Percentiles rank a stretch among this genome's conserved stretches.
These are phyloP conservation scores for Prorops nasuta DNA, from an alignment of 1,140 invertebrate species.

Conservation along the genomic window DNA sequence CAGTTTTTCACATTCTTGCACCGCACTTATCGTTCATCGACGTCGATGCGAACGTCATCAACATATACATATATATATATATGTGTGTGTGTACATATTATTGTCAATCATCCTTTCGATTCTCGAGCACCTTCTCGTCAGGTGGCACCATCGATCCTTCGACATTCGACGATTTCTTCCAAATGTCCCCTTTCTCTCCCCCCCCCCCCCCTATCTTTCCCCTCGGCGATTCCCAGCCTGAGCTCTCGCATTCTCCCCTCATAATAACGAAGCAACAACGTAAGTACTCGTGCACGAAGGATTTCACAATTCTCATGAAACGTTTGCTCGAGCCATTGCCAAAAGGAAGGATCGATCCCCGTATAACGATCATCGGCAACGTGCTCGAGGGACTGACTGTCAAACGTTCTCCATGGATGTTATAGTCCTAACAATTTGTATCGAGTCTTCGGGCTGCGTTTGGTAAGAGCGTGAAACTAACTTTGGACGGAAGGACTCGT, in stretches of 20 bases:
- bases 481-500: neutral
- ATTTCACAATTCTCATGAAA: too few species aligned
- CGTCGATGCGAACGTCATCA: neutral
- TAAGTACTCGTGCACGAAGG: too few species aligned
- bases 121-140: neutral
- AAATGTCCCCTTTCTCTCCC: too few species aligned
- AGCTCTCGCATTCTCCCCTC: too few species aligned
- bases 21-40: conserved; percentile 8
- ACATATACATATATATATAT: too few species aligned
- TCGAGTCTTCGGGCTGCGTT: too few species aligned
- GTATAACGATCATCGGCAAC: too few species aligned
- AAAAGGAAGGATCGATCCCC: too few species aligned
- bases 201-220: too few species aligned
- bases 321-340: too few species aligned
- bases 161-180: neutral
- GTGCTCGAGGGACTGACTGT: neutral
- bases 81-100: neutral
- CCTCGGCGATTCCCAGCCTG: too few species aligned
- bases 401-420: neutral
- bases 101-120: neutral
- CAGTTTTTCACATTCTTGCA: conserved; percentile 22
- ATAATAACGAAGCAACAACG: too few species aligned
- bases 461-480: neutral
- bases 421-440: neutral
- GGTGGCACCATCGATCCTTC: neutral